phyloP scores from a whole-genome alignment of 2,113 vertebrate species.

The Sialia sialis region DNA sequence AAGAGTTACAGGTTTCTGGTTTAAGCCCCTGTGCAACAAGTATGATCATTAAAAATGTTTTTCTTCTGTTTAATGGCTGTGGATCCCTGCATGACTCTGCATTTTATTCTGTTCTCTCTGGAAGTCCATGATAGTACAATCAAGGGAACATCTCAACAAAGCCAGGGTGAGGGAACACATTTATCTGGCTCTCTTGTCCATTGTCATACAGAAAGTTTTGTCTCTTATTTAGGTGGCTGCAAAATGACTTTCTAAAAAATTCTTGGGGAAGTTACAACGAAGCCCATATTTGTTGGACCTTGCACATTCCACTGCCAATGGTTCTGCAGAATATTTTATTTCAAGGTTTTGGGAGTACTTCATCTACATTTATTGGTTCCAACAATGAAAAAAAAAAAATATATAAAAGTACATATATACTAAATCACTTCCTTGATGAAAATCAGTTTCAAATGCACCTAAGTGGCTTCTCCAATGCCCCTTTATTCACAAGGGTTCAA shows the following conservation, averaged over 20 bases:
- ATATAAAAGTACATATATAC: not conserved
- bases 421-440: not conserved
- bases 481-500: slow-evolving; percentile 8
- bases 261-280: not conserved
- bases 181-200: not conserved
- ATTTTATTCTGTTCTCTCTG: not conserved
- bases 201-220: not conserved
- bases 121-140: not conserved
- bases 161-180: not conserved
- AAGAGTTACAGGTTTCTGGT: not conserved
- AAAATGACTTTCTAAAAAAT: not conserved
- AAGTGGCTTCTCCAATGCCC: not conserved
- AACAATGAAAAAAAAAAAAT: not conserved
- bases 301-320: not conserved
- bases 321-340: not conserved
- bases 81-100: not conserved
- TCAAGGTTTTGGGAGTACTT: not conserved
- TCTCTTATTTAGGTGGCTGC: not conserved
- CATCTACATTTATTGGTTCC: not conserved
- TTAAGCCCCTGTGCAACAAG: not conserved
- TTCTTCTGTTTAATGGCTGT: not conserved
- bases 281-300: not conserved
- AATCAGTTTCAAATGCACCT: not conserved
- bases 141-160: not conserved
- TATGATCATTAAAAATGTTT: not conserved